These are phyloP conservation scores for Alfaro cultratus DNA, from an alignment of 2,797 vertebrate species.

Conservation along the genomic window DNA sequence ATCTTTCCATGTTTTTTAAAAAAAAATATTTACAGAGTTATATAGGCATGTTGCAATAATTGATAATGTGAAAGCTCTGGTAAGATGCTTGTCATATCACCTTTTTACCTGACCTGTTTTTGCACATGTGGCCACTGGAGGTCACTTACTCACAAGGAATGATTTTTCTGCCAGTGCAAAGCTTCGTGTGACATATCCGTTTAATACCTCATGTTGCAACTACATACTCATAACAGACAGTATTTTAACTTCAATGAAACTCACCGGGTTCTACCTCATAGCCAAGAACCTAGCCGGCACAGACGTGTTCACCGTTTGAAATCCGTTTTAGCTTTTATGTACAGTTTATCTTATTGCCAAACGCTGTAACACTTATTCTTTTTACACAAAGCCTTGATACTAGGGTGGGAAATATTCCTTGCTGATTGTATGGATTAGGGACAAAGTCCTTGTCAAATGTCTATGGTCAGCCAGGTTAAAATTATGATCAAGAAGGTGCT, in stretches of 20 bases:
- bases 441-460: slow-evolving; percentile 66
- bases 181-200: slow-evolving; percentile 84
- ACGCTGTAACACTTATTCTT: slow-evolving; percentile 73
- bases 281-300: slow-evolving; percentile 84
- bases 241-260: slow-evolving; percentile 81
- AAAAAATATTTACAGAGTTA: slow-evolving; percentile 87
- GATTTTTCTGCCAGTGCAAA: slow-evolving; percentile 85
- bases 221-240: slow-evolving; percentile 84
- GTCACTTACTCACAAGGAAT: slow-evolving; percentile 85
- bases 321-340: slow-evolving; percentile 68
- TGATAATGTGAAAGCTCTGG: slow-evolving; percentile 89
- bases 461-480: slow-evolving; percentile 72
- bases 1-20: slow-evolving; percentile 80
- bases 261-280: slow-evolving; percentile 88
- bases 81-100: slow-evolving; percentile 87
- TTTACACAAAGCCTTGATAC: slow-evolving; percentile 82
- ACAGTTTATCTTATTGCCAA: slow-evolving; percentile 75
- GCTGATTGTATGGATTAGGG: slow-evolving; percentile 77
- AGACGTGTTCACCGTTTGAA: slow-evolving; percentile 69
- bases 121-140: slow-evolving; percentile 83
- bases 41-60: slow-evolving; percentile 91
- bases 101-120: slow-evolving; percentile 87
- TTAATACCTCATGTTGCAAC: slow-evolving; percentile 86
- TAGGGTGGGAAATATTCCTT: slow-evolving; percentile 78
- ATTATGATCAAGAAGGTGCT: slow-evolving; percentile 75